Base-by-base conservation (phyloP, 2,888 invertebrate species). In the Oligia strigilis region DNA sequence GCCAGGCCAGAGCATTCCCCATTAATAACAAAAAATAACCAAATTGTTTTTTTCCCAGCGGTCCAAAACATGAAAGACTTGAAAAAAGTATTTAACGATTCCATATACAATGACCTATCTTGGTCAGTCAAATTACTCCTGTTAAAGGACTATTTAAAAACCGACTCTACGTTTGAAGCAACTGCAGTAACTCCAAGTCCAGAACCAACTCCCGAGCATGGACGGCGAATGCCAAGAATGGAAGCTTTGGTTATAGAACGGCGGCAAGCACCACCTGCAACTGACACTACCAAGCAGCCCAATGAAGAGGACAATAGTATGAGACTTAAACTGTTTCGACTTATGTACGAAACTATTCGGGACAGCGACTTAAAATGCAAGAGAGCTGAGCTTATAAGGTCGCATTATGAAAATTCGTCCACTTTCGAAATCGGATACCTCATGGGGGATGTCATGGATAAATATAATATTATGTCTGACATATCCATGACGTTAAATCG, bases 281-380 rank as follows among this genome's bases (percentile, higher is more conserved):
- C 0, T 14, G 5, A 0, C 11, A 2, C 4, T 4, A 0, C 29
- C 0, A 71, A 36, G 23, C 43, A 13, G 0, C 0, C 11, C 0
- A 74, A 72, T 1, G 77, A 84, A 0, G 94, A 95, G 0, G 95
- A 96, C 0, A 91, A 84, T 2, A 92, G 89, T 4, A 96, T 96
- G 94, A 92, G 95, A 62, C 75, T 96, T 0, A 96, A 96, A 60
- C 78, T 96, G 0, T 96, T 95, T 78, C 82, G 95, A 0, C 89
- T 96, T 0, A 96, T 96, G 96, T 95, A 96, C 46, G 96, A 96
- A 66, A 94, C 94, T 0, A 93, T 96, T 0, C 78, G 94, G 55
- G 95, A 96, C 52, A 95, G 94, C 19, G 96, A 96, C 4, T 3
- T 93, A 0, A 95, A 95, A 65, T 93, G 92, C 0, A 93, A 93